Base-by-base conservation (phyloP, 2,113 vertebrate genomes). In the Pterocles gutturalis region DNA sequence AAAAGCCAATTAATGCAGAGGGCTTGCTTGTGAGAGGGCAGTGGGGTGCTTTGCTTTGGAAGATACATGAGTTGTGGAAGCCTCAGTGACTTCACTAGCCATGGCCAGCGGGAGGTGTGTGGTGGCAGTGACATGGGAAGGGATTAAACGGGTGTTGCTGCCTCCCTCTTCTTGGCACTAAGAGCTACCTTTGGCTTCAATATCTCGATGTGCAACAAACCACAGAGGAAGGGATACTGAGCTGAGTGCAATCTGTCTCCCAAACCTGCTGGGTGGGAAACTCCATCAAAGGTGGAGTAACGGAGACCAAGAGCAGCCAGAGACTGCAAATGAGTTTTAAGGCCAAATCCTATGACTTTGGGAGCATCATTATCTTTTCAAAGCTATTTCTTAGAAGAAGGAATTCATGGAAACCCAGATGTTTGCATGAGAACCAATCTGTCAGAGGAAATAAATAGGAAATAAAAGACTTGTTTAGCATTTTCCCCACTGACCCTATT, bases 361-460 rank as follows among this genome's bases (percentile, higher is more conserved):
- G 14, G 51, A 90, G 25, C 34, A 54, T 43, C 13, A 1, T 58
- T 70, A 36, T 54, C 16, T 87, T 90, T 76, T 75, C 67, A 70
- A 80, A 81, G 29, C 29, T 71, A 25, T 41, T 80, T 84, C 61
- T 76, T 83, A 77, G 65, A 72, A 62, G 51, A 77, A 89, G 36
- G 13, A 91, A n/a, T 76, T 71, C 51, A 53, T 25, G 62, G 61
- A 55, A 75, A 66, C 22, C 14, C 69, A 91, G 49, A 86, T 61
- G 64, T 79, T 91, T 66, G 57, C 48, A 43, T 76, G 53, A n/a
- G 82, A 78, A 92, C 90, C 55, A 62, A n/a, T 38, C 57, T 90
- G 45, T 93, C 82, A 22, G 57, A 94, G 53, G 67, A 93, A 95
- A 84, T 87, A 57, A 73, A 60, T 48, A 64, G 67, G 81, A 95